Evolutionary conservation across 2,113 vertebrate species (phyloP).

Genomic region (Ia io): DNA sequence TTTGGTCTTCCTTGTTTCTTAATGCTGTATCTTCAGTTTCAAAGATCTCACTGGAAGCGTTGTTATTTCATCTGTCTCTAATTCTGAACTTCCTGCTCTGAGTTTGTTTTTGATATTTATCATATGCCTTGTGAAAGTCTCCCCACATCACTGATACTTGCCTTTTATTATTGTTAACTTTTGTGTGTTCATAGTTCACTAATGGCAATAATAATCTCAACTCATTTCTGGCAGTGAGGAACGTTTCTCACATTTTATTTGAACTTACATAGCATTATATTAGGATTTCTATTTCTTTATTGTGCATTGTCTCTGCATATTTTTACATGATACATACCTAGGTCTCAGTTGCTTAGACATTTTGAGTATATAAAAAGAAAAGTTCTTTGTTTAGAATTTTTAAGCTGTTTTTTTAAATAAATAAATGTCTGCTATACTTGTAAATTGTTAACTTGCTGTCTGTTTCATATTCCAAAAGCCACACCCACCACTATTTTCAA

Average conservation of each 20-base stretch:
- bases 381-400: background rate
- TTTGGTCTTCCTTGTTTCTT: conserved; percentile 3
- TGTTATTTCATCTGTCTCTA: conserved; percentile 43
- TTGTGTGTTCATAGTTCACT: background rate
- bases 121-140: background rate
- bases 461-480: conserved; percentile 9
- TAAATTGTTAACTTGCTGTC: background rate
- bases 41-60: background rate
- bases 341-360: background rate
- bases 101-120: background rate
- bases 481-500: background rate
- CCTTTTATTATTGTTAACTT: background rate
- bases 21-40: background rate
- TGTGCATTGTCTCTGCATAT: background rate
- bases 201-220: background rate
- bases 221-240: background rate
- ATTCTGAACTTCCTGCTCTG: conserved; percentile 25
- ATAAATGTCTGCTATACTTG: background rate
- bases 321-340: background rate
- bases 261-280: background rate
- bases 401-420: background rate
- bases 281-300: background rate
- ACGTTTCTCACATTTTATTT: background rate
- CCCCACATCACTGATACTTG: background rate
- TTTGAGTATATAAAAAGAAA: conserved; percentile 26